phyloP scores from a whole-genome alignment of 2,113 vertebrate genomes.

The Orthonyx spaldingii region DNA sequence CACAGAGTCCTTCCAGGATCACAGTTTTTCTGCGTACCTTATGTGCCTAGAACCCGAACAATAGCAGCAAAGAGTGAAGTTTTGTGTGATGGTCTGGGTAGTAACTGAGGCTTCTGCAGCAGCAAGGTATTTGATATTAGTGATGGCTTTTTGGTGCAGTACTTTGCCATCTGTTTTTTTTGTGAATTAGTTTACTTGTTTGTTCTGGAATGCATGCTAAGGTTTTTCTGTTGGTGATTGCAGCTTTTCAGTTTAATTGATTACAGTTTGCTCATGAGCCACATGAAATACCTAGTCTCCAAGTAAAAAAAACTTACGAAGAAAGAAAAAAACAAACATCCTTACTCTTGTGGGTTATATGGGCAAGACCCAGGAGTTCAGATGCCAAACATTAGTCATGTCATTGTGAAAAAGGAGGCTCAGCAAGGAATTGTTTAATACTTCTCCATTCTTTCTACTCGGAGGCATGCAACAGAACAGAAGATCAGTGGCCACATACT shows the following conservation, averaged over 20 bases:
- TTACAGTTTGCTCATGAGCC: constrained; percentile 1
- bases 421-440: neutral
- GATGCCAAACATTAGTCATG: neutral
- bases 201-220: neutral
- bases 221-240: neutral
- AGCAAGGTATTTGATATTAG: neutral
- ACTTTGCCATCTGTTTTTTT: neutral
- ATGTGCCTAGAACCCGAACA: neutral
- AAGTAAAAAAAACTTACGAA: neutral
- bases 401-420: neutral
- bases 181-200: neutral
- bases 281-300: neutral
- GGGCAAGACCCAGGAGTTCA: neutral
- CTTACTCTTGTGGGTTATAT: neutral
- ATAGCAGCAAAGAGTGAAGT: neutral
- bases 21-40: neutral
- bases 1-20: neutral
- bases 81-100: neutral
- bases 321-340: neutral
- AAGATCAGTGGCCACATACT: neutral
- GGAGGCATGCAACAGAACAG: neutral
- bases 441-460: neutral
- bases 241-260: neutral
- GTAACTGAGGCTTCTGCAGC: neutral
- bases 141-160: neutral